Evolutionary conservation across 2,888 invertebrate genomes (phyloP).

Genomic region (Leptopilina myrica): DNA sequence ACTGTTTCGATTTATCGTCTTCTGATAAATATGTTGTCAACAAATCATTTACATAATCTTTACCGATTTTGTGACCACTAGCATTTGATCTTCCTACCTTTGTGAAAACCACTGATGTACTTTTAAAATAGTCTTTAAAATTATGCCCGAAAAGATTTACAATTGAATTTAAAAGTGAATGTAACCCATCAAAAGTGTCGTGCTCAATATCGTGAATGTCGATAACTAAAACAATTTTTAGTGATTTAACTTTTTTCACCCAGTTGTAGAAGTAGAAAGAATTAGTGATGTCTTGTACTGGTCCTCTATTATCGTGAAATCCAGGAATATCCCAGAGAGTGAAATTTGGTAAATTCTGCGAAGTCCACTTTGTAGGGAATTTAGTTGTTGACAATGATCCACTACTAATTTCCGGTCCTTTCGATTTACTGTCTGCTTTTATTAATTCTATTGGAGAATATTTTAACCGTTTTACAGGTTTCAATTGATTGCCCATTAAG

Average conservation of each 20-base stretch:
- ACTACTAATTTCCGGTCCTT: not conserved
- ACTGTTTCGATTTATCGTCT: too few relatives aligned
- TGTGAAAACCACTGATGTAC: constrained; percentile 23
- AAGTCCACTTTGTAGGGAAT: not conserved
- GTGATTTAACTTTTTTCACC: not conserved
- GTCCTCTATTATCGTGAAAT: not conserved
- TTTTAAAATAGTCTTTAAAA: not conserved
- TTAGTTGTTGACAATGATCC: not conserved
- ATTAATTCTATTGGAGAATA: not conserved
- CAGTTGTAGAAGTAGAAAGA: constrained; percentile 20
- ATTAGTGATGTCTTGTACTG: constrained; percentile 7
- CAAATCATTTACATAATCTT: not conserved
- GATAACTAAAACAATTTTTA: constrained; percentile 31
- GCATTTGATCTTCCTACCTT: constrained; percentile 10
- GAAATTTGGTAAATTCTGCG: not conserved
- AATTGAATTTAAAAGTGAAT: not conserved
- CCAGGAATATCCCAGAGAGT: not conserved
- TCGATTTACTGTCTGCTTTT: not conserved
- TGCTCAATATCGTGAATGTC: not conserved
- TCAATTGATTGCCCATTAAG: not conserved
- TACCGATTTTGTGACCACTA: not conserved
- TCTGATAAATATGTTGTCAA: too few relatives aligned
- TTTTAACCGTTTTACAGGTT: too few relatives aligned
- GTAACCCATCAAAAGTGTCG: not conserved
- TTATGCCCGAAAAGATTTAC: not conserved